Conservation (phyloP, 2,797 vertebrate species). For the Xenops minutus region DNA sequence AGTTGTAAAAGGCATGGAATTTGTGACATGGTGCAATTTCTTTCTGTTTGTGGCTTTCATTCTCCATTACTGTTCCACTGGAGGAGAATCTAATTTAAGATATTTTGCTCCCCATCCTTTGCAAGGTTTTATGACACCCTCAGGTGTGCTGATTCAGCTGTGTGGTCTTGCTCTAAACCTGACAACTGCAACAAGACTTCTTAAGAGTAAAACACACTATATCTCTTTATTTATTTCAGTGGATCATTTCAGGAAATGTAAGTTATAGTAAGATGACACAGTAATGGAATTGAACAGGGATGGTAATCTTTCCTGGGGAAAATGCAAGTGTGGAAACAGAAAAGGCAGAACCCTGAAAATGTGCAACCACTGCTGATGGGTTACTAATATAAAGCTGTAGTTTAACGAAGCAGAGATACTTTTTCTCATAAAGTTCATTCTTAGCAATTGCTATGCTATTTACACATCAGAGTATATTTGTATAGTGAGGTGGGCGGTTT, state of each 20-base stretch:
- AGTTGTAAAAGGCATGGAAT: not conserved
- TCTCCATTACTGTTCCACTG: not conserved
- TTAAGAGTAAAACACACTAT: not conserved
- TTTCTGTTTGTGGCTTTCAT: slow-evolving; percentile 6
- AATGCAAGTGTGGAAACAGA: not conserved
- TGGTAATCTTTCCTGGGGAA: not conserved
- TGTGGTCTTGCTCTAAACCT: not conserved
- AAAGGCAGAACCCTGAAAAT: not conserved
- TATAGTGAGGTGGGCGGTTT: fast-evolving
- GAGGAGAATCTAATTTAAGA: slow-evolving; percentile 22
- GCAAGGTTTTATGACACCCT: not conserved
- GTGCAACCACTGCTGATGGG: not conserved
- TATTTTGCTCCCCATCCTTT: not conserved
- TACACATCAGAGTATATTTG: not conserved
- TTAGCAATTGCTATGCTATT: not conserved
- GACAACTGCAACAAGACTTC: not conserved
- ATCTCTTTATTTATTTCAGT: slow-evolving; percentile 1
- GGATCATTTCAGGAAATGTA: not conserved
- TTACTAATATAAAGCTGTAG: not conserved
- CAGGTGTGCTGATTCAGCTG: slow-evolving; percentile 14
- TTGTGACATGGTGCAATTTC: not conserved
- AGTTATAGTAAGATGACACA: not conserved
- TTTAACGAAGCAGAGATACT: not conserved
- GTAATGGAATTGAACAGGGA: not conserved
- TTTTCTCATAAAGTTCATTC: not conserved